phyloP scores from a whole-genome alignment of 2,888 invertebrate species.

The Epiblema foenella region DNA sequence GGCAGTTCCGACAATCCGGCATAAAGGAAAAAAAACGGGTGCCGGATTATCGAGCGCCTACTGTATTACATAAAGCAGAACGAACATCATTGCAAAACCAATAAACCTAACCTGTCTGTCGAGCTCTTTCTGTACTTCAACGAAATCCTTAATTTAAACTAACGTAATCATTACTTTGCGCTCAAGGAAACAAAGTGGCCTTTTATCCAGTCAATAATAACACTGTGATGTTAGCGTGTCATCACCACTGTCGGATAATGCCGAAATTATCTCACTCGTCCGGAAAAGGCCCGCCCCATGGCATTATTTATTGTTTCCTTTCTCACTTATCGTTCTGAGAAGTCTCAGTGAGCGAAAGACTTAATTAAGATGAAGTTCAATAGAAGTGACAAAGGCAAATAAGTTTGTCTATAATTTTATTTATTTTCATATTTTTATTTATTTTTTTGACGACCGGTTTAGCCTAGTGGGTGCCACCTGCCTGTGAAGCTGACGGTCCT shows the following conservation, averaged over 20 bases:
- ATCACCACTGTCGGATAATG: conserved; percentile 30
- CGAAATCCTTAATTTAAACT: background rate
- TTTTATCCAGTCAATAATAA: conserved; percentile 9
- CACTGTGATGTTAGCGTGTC: conserved; percentile 25
- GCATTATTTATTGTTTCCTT: conserved; percentile 78
- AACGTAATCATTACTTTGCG: conserved; percentile 12
- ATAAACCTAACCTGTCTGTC: background rate
- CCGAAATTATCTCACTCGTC: conserved; percentile 61
- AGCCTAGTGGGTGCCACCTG: no score
- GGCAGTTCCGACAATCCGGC: no score
- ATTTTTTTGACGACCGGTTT: no score
- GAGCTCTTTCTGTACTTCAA: conserved; percentile 2
- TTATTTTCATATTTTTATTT: no score
- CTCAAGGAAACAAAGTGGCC: conserved; percentile 14
- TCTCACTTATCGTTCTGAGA: conserved; percentile 67
- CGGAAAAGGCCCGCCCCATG: conserved; percentile 62
- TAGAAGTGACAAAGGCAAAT: background rate
- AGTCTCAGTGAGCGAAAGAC: conserved; percentile 45
- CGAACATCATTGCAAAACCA: background rate
- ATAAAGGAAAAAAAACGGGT: no score
- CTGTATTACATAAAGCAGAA: background rate
- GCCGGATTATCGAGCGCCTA: no score
- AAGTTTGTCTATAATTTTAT: background rate
- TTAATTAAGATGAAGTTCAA: conserved; percentile 21
- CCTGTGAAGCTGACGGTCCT: no score